Evolutionary conservation across 2,113 vertebrate species (phyloP).

Genomic region (Nibea coibor): DNA sequence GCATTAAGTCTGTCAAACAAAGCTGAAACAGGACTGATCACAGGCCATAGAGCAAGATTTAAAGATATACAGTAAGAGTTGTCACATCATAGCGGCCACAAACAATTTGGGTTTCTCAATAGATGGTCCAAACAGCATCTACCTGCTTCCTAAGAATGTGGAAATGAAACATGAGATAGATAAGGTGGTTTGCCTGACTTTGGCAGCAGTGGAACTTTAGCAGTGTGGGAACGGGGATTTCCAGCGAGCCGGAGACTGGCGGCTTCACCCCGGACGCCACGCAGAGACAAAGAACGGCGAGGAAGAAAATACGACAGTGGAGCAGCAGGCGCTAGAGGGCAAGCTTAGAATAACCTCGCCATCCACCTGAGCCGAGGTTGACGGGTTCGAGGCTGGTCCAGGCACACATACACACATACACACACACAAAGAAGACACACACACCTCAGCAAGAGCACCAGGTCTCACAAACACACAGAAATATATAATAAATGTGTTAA

Average conservation of each 20-base stretch:
- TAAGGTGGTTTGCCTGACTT: neutral
- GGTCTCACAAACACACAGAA: neutral
- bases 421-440: slow-evolving; percentile 35
- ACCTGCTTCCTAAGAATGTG: slow-evolving; percentile 31
- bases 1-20: neutral
- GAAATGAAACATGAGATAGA: slow-evolving; percentile 54
- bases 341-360: slow-evolving; percentile 64
- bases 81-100: neutral
- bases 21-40: neutral
- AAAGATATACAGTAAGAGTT: neutral
- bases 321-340: slow-evolving; percentile 56
- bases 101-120: neutral
- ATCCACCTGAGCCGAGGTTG: slow-evolving; percentile 64
- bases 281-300: slow-evolving; percentile 64
- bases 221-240: slow-evolving; percentile 74
- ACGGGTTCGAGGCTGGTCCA: slow-evolving; percentile 42
- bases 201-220: slow-evolving; percentile 59
- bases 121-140: slow-evolving; percentile 9
- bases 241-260: slow-evolving; percentile 61
- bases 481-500: slow-evolving; percentile 2
- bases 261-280: slow-evolving; percentile 61
- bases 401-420: neutral
- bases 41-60: neutral
- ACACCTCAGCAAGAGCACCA: neutral
- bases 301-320: slow-evolving; percentile 64